Base-by-base conservation (phyloP, 2,888 invertebrate genomes). In the Ornithoptera priamus region DNA sequence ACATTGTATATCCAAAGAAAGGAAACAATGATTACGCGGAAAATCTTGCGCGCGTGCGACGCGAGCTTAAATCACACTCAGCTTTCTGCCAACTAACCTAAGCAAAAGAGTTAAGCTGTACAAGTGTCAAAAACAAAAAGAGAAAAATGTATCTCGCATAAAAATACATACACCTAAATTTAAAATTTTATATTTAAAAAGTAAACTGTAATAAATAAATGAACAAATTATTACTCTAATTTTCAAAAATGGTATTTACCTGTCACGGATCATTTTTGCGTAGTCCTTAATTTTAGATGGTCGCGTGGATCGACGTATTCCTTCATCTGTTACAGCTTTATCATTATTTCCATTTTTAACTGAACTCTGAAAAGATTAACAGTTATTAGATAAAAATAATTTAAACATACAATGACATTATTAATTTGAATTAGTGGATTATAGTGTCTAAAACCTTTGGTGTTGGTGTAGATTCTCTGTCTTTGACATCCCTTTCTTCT, bases 241-340 rank as follows among this genome's bases (percentile, higher is more conserved):
- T 30, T 30, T 2, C 3, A 50, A 12, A 50, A 50, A 5, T 50
- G 1, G 15, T 17, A 18, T 4, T 15, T 77, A 74, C 62, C 88
- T 85, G 73, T 89, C 86, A 53, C 93, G 90, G 20, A 94, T 87
- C 89, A 94, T 93, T 78, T 93, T 93, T 0, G 94, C 93, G 75
- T 94, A 94, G 76, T 93, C 93, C 78, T 92, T 94, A 12, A 93
- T 88, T 79, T 93, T 94, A 0, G 88, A 89, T 1, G 90, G 89
- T 30, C 94, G 84, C 36, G 90, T 88, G 0, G 94, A 93, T 1
- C 94, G 85, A 18, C 94, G 88, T 2, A 93, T 81, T 1, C 78
- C 78, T 6, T 89, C 89, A 46, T 90, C 91, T 1, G 78, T 56
- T 39, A 15, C 30, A 53, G n/a, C 30, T 71, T 83, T 85, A 0